Evolutionary conservation across 2,888 invertebrate species (phyloP).

Genomic region (Merodon equestris): DNA sequence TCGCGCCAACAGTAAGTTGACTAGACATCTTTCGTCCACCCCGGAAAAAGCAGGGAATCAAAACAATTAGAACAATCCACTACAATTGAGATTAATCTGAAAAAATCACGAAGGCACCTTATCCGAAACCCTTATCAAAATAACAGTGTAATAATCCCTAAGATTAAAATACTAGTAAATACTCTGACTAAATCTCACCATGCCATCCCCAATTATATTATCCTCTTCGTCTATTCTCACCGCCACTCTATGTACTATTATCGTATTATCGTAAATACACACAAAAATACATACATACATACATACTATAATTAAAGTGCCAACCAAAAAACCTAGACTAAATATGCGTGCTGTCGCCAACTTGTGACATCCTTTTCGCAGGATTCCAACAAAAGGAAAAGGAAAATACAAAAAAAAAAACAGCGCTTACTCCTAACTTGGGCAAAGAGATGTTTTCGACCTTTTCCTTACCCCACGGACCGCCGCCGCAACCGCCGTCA

Average conservation of each 20-base stretch:
- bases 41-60: too few relatives aligned
- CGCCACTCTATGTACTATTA: constrained; percentile 15
- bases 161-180: constrained; percentile 40
- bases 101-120: constrained; percentile 61
- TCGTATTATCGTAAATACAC: not conserved
- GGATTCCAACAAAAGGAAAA: constrained; percentile 48
- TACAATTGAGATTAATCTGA: constrained; percentile 22
- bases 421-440: constrained; percentile 43
- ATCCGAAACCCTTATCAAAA: constrained; percentile 25
- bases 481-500: constrained; percentile 14
- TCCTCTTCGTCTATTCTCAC: not conserved
- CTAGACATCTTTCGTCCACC: too few relatives aligned
- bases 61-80: too few relatives aligned
- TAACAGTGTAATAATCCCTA: too few relatives aligned
- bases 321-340: constrained; percentile 66
- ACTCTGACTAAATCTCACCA: constrained; percentile 46
- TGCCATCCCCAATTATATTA: not conserved
- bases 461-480: constrained; percentile 23
- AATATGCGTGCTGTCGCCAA: constrained; percentile 68
- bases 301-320: constrained; percentile 53
- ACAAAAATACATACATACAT: constrained; percentile 31
- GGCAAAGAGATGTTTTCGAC: constrained; percentile 63
- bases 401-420: too few relatives aligned
- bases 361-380: constrained; percentile 68
- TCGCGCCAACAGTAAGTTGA: too few relatives aligned